phyloP scores from a whole-genome alignment of 2,113 vertebrate species.

The Calyptomena viridis region DNA sequence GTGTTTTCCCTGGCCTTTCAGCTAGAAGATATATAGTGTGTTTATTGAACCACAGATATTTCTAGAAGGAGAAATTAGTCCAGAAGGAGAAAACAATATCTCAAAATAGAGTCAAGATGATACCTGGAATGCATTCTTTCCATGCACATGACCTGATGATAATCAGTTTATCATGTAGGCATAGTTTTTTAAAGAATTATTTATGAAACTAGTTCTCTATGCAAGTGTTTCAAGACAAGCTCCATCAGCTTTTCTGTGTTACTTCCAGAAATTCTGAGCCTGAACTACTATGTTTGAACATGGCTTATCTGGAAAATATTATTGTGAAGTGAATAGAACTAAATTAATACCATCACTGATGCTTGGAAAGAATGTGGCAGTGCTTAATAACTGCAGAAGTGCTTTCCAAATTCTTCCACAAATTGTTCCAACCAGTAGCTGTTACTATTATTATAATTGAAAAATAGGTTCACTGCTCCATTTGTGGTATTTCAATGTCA shows the following conservation, averaged over 20 bases:
- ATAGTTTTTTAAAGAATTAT: neutral
- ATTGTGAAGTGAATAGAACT: neutral
- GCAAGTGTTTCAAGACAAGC: neutral
- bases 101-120: neutral
- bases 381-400: neutral
- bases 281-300: neutral
- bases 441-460: constrained; percentile 7
- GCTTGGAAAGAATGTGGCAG: constrained; percentile 31
- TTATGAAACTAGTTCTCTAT: neutral
- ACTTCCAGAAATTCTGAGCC: neutral
- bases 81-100: constrained; percentile 9
- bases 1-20: neutral
- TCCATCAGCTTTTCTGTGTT: neutral
- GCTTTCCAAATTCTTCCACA: constrained; percentile 9
- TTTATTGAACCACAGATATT: neutral
- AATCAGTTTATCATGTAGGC: neutral
- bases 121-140: neutral
- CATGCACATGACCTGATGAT: neutral
- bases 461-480: neutral
- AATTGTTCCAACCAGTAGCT: constrained; percentile 29
- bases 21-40: neutral
- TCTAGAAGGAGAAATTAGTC: neutral
- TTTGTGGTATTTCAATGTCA: constrained; percentile 39
- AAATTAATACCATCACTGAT: constrained; percentile 10
- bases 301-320: constrained; percentile 43